Percentiles rank a stretch among this genome's conserved stretches.
phyloP scores from a whole-genome alignment of 2,888 invertebrate species.

The Rhorus exstirpatorius region DNA sequence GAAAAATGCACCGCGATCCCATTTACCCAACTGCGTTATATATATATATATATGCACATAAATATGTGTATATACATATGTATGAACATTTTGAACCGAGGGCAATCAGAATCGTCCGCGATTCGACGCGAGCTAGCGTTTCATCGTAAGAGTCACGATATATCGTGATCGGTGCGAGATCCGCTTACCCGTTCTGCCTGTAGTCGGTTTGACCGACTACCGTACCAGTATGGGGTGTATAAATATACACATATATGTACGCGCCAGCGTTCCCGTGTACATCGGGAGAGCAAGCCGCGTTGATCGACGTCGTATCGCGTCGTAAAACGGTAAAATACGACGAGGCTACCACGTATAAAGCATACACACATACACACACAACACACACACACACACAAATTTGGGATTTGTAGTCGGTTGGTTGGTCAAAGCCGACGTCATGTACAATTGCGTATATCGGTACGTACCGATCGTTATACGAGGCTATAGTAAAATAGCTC shows the following conservation, averaged over 20 bases:
- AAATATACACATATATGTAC: constrained; percentile 11
- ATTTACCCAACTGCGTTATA: constrained; percentile 2
- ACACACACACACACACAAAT: background rate
- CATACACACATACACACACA: constrained; percentile 13
- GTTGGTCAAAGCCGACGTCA: constrained; percentile 19
- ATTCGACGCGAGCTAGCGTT: constrained; percentile 26
- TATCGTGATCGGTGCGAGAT: constrained; percentile 68
- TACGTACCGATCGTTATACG: constrained; percentile 45
- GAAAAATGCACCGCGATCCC: constrained; percentile 25
- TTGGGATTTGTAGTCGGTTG: constrained; percentile 8
- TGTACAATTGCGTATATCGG: constrained; percentile 51
- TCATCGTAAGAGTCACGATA: constrained; percentile 61
- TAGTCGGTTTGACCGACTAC: constrained; percentile 57
- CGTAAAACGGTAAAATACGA: constrained; percentile 71
- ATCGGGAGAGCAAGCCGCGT: constrained; percentile 48
- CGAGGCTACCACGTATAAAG: constrained; percentile 54
- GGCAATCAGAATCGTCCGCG: constrained; percentile 27
- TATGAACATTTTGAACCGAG: constrained; percentile 2
- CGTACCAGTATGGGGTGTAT: background rate
- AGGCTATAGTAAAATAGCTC: constrained; percentile 24
- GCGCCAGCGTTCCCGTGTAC: constrained; percentile 15
- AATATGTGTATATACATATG: constrained; percentile 2
- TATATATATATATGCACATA: constrained; percentile 6
- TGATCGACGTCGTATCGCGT: constrained; percentile 62
- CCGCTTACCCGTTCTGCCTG: constrained; percentile 45